These are phyloP conservation scores for Tapirus indicus DNA, from an alignment of 2,797 vertebrate species.

Conservation along the genomic window DNA sequence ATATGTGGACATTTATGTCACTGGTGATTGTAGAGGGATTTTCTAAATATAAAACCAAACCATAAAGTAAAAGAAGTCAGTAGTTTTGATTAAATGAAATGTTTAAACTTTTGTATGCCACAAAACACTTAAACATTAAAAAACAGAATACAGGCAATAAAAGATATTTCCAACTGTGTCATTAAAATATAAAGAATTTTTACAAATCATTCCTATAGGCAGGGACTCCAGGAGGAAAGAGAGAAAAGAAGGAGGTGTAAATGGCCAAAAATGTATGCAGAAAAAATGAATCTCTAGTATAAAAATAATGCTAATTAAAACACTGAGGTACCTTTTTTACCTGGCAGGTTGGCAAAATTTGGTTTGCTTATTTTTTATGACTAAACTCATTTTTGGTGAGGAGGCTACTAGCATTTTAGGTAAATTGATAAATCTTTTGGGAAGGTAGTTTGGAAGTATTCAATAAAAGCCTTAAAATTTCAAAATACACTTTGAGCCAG, in stretches of 20 bases:
- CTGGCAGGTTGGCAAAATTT: neutral
- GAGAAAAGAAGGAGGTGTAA: neutral
- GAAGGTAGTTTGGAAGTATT: constrained; percentile 22
- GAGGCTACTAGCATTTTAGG: neutral
- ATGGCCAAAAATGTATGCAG: constrained; percentile 16
- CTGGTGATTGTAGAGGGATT: neutral
- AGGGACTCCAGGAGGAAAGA: neutral
- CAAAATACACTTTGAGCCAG: neutral
- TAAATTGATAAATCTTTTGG: neutral
- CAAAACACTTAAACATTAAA: constrained; percentile 9
- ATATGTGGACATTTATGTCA: neutral
- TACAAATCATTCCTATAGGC: neutral
- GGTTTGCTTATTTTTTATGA: neutral
- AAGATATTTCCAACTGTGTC: neutral
- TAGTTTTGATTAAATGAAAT: constrained; percentile 35
- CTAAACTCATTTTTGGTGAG: constrained; percentile 10
- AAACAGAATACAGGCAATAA: neutral
- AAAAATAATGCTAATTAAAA: constrained; percentile 34
- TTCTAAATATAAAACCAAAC: constrained; percentile 43
- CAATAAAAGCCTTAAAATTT: constrained; percentile 31
- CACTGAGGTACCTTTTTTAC: neutral
- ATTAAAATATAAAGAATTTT: constrained; percentile 43
- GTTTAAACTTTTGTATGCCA: constrained; percentile 13
- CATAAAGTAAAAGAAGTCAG: neutral
- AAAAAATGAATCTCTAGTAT: neutral